Evolutionary conservation across 1,140 invertebrate species (phyloP).

Genomic region (Caenorhabditis inopinata): DNA sequence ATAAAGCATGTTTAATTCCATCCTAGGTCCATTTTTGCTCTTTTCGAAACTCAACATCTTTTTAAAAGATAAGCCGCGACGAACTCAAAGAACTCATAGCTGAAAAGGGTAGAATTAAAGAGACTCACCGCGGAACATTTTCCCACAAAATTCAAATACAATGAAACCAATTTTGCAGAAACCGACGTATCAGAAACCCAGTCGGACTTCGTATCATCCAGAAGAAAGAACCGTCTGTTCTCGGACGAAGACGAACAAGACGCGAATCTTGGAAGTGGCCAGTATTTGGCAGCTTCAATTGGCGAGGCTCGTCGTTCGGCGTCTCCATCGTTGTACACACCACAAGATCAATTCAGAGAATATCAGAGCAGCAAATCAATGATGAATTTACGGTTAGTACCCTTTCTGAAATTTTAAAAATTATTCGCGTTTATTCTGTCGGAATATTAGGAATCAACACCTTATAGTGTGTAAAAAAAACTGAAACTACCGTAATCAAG

Average conservation of each 20-base stretch:
- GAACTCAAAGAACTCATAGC: too few species aligned
- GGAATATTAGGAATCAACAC: neutral
- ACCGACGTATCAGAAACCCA: constrained; percentile 18
- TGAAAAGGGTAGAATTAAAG: too few species aligned
- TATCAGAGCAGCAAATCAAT: constrained; percentile 24
- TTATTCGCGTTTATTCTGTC: neutral
- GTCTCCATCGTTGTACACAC: neutral
- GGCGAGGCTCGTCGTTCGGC: neutral
- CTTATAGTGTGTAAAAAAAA: too few species aligned
- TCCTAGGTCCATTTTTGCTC: too few species aligned
- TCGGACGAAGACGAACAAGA: constrained; percentile 27
- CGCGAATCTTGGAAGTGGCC: constrained; percentile 3
- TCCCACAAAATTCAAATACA: too few species aligned
- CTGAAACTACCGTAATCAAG: too few species aligned
- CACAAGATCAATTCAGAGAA: neutral
- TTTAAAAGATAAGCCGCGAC: too few species aligned
- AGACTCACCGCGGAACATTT: too few species aligned
- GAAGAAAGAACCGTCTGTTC: constrained; percentile 4
- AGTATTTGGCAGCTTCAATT: neutral
- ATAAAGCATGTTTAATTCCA: too few species aligned
- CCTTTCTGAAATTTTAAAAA: neutral
- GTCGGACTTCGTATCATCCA: constrained; percentile 18
- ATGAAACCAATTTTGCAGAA: neutral
- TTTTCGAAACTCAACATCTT: too few species aligned
- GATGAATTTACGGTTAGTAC: constrained; percentile 17